phyloP scores from a whole-genome alignment of 1,140 invertebrate genomes.

The Drusus annulatus region DNA sequence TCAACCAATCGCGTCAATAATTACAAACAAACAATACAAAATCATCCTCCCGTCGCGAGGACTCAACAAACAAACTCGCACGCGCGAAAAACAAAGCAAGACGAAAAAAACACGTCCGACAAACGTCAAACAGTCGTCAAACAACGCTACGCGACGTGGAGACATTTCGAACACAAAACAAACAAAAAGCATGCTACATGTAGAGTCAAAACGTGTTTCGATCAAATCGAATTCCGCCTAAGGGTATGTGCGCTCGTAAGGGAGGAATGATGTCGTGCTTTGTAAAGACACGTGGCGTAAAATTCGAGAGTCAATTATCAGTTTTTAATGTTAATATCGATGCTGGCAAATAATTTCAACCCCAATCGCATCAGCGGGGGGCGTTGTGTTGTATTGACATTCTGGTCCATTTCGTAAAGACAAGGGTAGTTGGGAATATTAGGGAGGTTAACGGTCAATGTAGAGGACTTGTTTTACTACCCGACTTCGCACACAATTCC shows the following conservation, averaged over 20 bases:
- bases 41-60: slow-evolving; percentile 11
- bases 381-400: background rate
- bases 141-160: background rate
- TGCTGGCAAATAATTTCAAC: slow-evolving; percentile 12
- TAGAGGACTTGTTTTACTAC: too few species aligned
- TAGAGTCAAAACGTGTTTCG: slow-evolving; percentile 47
- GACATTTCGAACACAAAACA: slow-evolving; percentile 27
- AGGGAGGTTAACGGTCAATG: too few species aligned
- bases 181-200: slow-evolving; percentile 47
- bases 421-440: too few species aligned
- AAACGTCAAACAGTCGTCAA: slow-evolving; percentile 30
- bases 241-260: slow-evolving; percentile 1
- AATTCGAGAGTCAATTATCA: slow-evolving; percentile 49
- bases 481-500: too few species aligned
- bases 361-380: background rate
- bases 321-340: slow-evolving; percentile 44
- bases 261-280: background rate
- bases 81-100: slow-evolving; percentile 49
- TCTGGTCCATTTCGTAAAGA: background rate
- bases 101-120: slow-evolving; percentile 42
- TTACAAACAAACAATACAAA: slow-evolving; percentile 48
- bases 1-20: slow-evolving; percentile 45
- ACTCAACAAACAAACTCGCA: slow-evolving; percentile 41
- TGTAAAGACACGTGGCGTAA: background rate
- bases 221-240: slow-evolving; percentile 26